Evolutionary conservation across 2,113 vertebrate genomes (phyloP).

Genomic region (Pachypanchax playfairii): DNA sequence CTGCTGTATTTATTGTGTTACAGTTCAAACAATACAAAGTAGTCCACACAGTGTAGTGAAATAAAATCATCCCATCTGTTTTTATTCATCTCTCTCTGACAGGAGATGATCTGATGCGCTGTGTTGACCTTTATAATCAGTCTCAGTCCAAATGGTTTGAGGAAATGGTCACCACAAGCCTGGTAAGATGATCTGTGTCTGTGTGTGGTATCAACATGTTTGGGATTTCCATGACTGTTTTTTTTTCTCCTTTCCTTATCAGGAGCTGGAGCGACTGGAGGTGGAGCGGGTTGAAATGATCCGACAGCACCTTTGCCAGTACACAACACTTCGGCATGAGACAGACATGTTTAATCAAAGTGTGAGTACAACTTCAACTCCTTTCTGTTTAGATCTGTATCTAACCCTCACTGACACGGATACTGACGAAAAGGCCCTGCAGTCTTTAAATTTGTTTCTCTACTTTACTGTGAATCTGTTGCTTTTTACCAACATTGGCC

Average conservation of each 20-base stretch:
- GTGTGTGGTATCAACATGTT: too few relatives aligned
- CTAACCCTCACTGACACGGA: too few relatives aligned
- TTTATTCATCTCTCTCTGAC: not conserved
- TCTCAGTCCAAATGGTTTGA: conserved; percentile 99
- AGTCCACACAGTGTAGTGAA: too few relatives aligned
- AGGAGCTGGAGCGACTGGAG: conserved; percentile 97
- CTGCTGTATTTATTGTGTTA: conserved; percentile 32
- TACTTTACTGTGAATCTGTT: too few relatives aligned
- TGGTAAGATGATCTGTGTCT: conserved; percentile 80
- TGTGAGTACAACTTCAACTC: conserved; percentile 78
- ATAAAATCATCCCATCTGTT: rapidly evolving
- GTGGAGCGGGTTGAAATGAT: conserved; percentile 96
- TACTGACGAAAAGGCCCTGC: too few relatives aligned
- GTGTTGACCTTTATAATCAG: conserved; percentile 98
- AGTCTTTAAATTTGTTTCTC: too few relatives aligned
- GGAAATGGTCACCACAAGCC: conserved; percentile 96
- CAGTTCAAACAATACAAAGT: too few relatives aligned
- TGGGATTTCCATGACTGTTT: not conserved
- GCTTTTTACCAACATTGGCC: too few relatives aligned
- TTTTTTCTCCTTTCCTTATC: conserved; percentile 1
- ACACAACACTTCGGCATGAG: conserved; percentile 95
- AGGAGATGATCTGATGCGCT: conserved; percentile 98
- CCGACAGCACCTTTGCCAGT: conserved; percentile 93
- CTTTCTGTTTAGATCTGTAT: too few relatives aligned
- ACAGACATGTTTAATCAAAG: conserved; percentile 99